These are phyloP conservation scores for western clawed frog (Xenopus tropicalis) DNA, from an alignment of 2,113 vertebrate genomes.

Conservation along the genomic window DNA sequence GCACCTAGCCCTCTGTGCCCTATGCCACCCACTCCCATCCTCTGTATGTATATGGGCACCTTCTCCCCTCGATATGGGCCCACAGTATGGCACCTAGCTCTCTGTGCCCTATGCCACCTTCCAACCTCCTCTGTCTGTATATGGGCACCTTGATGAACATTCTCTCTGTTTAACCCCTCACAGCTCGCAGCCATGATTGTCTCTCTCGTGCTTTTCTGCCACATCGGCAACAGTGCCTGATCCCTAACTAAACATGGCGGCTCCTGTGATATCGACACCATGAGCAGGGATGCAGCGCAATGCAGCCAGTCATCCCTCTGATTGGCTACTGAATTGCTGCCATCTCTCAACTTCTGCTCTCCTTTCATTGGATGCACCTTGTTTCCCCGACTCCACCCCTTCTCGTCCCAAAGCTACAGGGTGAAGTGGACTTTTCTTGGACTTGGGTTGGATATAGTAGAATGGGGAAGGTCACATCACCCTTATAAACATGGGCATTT, in stretches of 20 bases:
- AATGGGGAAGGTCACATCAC: no score
- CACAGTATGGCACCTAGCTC: no score
- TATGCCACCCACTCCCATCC: no score
- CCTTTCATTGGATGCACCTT: not conserved
- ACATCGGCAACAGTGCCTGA: conserved; percentile 32
- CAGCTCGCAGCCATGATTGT: conserved; percentile 45
- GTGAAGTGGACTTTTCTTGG: conserved; percentile 1
- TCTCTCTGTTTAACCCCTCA: conserved; percentile 1
- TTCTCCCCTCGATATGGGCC: no score
- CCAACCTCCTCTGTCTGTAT: no score
- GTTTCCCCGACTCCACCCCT: not conserved
- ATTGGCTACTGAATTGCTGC: not conserved
- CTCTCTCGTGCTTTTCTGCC: conserved; percentile 39
- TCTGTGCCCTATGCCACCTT: no score
- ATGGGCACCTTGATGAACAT: no score
- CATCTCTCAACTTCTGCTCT: not conserved
- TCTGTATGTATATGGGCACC: no score
- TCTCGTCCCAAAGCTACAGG: not conserved
- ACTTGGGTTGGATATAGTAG: not conserved
- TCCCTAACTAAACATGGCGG: not conserved
- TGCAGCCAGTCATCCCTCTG: not conserved
- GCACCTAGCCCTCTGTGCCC: no score
- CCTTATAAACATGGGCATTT: no score
- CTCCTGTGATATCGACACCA: not conserved
- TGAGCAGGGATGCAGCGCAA: not conserved